phyloP scores from a whole-genome alignment of 92 coral and sea anemone species.

The Scolanthus callimorphus region DNA sequence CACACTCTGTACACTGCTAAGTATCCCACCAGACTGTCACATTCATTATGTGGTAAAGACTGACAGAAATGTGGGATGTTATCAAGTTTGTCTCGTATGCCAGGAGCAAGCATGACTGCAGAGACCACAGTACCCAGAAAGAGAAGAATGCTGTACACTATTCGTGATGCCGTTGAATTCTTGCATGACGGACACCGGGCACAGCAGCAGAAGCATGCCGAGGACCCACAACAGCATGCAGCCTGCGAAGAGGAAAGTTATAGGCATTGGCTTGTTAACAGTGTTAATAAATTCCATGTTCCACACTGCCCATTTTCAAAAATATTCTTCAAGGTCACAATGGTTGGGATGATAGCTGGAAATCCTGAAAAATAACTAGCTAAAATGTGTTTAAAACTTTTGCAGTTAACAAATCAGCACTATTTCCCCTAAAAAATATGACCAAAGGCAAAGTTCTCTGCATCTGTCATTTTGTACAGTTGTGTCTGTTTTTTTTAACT shows the following conservation, averaged over 20 bases:
- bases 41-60: conserved; percentile 33
- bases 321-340: too few species aligned
- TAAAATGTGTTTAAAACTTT: not conserved
- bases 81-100: conserved; percentile 69
- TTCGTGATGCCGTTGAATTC: conserved; percentile 94
- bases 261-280: too few species aligned
- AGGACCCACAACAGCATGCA: conserved; percentile 98
- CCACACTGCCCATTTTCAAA: too few species aligned
- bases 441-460: too few species aligned
- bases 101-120: conserved; percentile 91
- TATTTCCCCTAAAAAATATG: not conserved
- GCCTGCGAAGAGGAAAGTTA: conserved; percentile 43
- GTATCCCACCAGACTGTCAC: conserved; percentile 87
- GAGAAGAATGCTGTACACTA: conserved; percentile 85
- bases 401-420: not conserved
- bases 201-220: conserved; percentile 98
- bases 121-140: conserved; percentile 89
- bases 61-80: conserved; percentile 83
- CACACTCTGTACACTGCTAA: conserved; percentile 96
- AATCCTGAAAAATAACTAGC: too few species aligned
- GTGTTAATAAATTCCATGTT: too few species aligned
- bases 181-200: conserved; percentile 95
- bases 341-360: too few species aligned
- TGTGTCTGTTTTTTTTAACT: too few species aligned
- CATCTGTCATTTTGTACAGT: too few species aligned